Percentiles rank a stretch among this genome's conserved stretches.
Conservation (phyloP, 2,797 vertebrate genomes). For the Spondyliosoma cantharus region DNA sequence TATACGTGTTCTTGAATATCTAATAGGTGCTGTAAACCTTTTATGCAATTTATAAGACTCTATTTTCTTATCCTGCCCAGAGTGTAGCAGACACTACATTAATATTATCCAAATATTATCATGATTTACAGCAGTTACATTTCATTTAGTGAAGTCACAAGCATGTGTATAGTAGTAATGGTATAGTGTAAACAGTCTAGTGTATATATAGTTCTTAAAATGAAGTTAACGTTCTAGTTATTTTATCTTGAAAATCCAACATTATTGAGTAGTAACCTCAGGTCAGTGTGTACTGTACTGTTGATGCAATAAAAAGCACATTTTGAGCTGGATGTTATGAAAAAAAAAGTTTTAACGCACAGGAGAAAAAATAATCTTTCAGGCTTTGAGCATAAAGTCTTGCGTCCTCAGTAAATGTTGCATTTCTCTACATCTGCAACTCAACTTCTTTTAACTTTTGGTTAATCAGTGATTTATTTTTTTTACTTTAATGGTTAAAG, state of each 20-base stretch:
- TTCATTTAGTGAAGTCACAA: constrained; percentile 45
- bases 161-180: constrained; percentile 49
- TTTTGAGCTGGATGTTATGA: constrained; percentile 42
- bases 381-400: constrained; percentile 4
- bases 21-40: constrained; percentile 66
- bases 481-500: background rate
- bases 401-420: background rate
- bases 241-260: constrained; percentile 50
- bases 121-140: constrained; percentile 47
- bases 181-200: constrained; percentile 52
- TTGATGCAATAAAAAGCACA: constrained; percentile 65
- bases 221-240: constrained; percentile 56
- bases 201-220: constrained; percentile 63
- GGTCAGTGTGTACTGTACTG: constrained; percentile 62
- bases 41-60: constrained; percentile 73
- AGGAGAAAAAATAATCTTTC: constrained; percentile 1
- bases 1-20: constrained; percentile 46
- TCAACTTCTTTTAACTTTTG: background rate
- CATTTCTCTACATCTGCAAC: background rate
- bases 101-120: constrained; percentile 55
- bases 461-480: background rate
- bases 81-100: constrained; percentile 50
- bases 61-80: constrained; percentile 67
- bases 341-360: constrained; percentile 15
- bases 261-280: constrained; percentile 67